Evolutionary conservation across 2,113 vertebrate species (phyloP), one percentile per base, ranked within the genome.

Genomic region (Artemisiospiza belli): DNA sequence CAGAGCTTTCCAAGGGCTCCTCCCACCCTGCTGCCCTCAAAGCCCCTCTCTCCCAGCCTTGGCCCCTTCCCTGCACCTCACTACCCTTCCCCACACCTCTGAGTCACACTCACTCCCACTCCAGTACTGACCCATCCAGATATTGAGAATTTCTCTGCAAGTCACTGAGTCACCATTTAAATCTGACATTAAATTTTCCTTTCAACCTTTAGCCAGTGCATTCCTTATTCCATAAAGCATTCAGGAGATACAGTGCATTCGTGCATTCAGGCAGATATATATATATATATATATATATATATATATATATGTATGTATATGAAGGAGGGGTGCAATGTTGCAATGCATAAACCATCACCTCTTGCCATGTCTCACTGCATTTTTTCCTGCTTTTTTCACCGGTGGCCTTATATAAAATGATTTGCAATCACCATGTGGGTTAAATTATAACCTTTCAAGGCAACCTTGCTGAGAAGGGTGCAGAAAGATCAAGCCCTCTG

Each of bases 151-250:
- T 58, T 70, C 33, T 83, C 63, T 73, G 30, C 44, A 79, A 85
- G 57, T 47, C 66, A 84, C 62, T 78, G 66, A 92, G 61, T 83
- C 78, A 76, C 70, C 4, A 3, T 83, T 92, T 77, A 93, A 94
- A 96, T 57, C 30, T 73, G 58, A 93, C 73, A 73, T 73, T 85
- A 83, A 91, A 77, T 85, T 76, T 86, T 93, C 63, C 43, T 66
- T 80, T 74, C 70, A 77, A 59, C 75, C 59, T 94, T 90, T 88
- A 86, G 55, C 72, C 12, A 2, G n/a, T 72, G 61, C 30, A 12
- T 81, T 67, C 51, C 39, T 90, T 84, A 66, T 15, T 21, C 63
- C 63, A 67, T 70, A 89, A 86, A 86, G 63, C 39, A 55, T 83
- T 88, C 80, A 46, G 72, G 24, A 86, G 63, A 39, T 55, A 25